Evolutionary conservation across 2,797 vertebrate genomes (phyloP), one percentile per base, ranked within the genome.

Genomic region (Tamandua tetradactyla): DNA sequence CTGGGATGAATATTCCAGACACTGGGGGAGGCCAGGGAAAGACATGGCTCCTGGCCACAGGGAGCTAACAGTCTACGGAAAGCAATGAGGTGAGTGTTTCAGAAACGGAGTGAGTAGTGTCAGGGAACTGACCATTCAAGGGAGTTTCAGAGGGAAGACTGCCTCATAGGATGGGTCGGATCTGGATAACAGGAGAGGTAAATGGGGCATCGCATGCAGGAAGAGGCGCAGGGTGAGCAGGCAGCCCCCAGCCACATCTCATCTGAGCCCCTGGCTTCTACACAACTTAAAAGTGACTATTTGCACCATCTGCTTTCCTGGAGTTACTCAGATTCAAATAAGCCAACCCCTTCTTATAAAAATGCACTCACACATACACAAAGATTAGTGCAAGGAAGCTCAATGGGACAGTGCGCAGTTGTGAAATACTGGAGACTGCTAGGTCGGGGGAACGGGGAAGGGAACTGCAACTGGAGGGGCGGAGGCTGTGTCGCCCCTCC

Each of bases 161-260:
- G 13, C 27, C 66, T n/a, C 7, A 9, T 0, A 3, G 37, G 22
- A 49, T 0, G 32, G 17, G 17, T 2, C 35, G 55, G 35, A 32
- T 10, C 13, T 5, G 52, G 11, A n/a, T 0, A 32, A 42, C 44
- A 47, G 27, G 44, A 44, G 5, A 14, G 35, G 30, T 25, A 32
- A 27, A 7, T 0, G 1, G 27, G 40, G 25, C 9, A 37, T 11
- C 0, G 0, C 2, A 17, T 18, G 17, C 12, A 5, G 11, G 25
- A 40, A 84, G 37, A 7, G 82, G 0, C 4, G 7, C 2, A 12
- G 22, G 0, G 22, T 7, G 1, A 1, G 1, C 44, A 61, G 82
- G 55, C 23, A n/a, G 37, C 30, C 12, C 22, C 10, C 18, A 2
- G 20, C 5, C 3, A 32, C 2, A 6, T n/a, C 2, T 11, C 2